Conservation (phyloP, 2,888 invertebrate species). For the Caenorhabditis sp. region DNA sequence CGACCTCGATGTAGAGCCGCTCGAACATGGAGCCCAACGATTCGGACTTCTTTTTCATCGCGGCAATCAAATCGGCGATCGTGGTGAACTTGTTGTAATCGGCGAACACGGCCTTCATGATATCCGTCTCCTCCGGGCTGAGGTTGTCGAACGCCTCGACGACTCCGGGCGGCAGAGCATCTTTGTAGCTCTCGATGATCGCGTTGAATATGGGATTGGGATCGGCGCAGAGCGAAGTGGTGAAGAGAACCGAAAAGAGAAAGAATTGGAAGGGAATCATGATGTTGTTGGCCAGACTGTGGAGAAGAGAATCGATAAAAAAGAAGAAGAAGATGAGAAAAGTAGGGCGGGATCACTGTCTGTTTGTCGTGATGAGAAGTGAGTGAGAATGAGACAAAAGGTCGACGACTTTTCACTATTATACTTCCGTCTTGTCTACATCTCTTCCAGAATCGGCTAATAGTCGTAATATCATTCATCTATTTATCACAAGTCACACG, state of each 20-base stretch:
- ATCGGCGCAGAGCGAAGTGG: slow-evolving; percentile 7
- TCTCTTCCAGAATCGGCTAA: no score
- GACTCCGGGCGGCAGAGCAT: slow-evolving; percentile 39
- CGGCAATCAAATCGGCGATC: slow-evolving; percentile 35
- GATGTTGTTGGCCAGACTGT: no score
- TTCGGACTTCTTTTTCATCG: slow-evolving; percentile 42
- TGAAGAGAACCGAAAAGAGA: not conserved
- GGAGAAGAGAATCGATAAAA: not conserved
- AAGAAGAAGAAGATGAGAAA: slow-evolving; percentile 22
- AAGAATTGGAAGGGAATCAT: slow-evolving; percentile 4
- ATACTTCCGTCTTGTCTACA: no score
- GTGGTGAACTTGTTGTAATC: slow-evolving; percentile 37
- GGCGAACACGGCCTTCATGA: slow-evolving; percentile 42
- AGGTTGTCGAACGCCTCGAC: slow-evolving; percentile 46
- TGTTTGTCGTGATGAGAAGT: slow-evolving; percentile 6
- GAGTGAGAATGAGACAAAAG: slow-evolving; percentile 6
- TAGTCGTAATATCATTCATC: no score
- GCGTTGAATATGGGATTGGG: slow-evolving; percentile 33
- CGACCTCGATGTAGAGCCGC: slow-evolving; percentile 38
- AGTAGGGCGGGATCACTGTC: slow-evolving; percentile 34
- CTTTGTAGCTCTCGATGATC: slow-evolving; percentile 39
- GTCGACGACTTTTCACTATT: not conserved
- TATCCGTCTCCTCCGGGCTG: slow-evolving; percentile 27
- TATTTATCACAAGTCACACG: no score
- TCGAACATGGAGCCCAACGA: slow-evolving; percentile 32